phyloP scores from a whole-genome alignment of 2,113 vertebrate species.

The Pseudopipra pipra region DNA sequence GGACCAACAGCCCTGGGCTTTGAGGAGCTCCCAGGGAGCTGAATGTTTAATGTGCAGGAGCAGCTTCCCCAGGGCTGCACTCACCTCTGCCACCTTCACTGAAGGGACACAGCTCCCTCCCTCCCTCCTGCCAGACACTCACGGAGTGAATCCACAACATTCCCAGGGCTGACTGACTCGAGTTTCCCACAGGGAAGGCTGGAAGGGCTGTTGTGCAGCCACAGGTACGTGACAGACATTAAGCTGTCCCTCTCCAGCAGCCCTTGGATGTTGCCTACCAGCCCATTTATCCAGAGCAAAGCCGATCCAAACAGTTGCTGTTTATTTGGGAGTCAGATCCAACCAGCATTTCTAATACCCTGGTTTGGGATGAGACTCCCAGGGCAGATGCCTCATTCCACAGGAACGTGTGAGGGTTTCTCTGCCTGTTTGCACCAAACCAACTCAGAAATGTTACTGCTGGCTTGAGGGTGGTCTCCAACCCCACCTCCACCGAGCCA shows the following conservation, averaged over 20 bases:
- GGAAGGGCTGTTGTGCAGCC: background rate
- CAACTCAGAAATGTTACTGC: background rate
- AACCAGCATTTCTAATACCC: background rate
- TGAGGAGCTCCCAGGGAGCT: background rate
- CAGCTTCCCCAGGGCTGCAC: background rate
- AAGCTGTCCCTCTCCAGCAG: background rate
- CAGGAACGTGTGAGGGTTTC: background rate
- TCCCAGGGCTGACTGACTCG: background rate
- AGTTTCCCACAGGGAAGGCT: background rate
- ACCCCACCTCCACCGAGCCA: background rate
- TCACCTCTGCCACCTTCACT: background rate
- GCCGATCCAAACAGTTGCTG: background rate
- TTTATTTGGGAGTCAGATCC: background rate
- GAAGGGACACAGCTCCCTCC: background rate
- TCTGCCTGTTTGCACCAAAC: background rate
- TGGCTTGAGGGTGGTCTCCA: background rate
- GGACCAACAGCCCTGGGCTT: background rate
- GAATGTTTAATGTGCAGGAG: background rate
- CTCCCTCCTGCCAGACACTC: background rate
- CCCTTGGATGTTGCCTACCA: background rate
- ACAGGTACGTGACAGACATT: background rate
- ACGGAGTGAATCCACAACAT: background rate
- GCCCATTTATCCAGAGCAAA: background rate
- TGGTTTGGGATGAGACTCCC: background rate
- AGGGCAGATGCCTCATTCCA: background rate